Evolutionary conservation across 2,113 vertebrate species (phyloP), one percentile per base, ranked within the genome.

Genomic region (Heterochromis multidens): DNA sequence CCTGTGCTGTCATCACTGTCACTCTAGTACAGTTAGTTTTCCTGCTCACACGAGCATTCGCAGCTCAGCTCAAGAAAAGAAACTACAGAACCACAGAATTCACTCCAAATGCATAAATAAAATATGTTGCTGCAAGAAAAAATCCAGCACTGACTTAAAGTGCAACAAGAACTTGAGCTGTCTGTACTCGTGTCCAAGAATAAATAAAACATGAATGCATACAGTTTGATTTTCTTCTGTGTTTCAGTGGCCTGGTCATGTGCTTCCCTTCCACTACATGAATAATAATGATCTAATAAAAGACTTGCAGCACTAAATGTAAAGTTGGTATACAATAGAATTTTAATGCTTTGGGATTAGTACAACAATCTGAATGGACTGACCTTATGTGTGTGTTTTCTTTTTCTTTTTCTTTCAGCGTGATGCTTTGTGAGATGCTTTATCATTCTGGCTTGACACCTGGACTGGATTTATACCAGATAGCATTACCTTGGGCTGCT

Each of bases 51-150:
- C 12, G 65, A 49, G 23, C 6, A 8, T 49, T 11, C 40, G 17
- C 23, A 29, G 16, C 40, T 49, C 65, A 49, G 65, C 1, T 46
- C 23, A 72, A 72, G 65, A 27, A 49, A 60, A 56, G 27, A 54
- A 83, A 37, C 54, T 56, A 25, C 58, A 62, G 3, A 77, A 81
- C 87, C 60, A 40, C 77, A 58, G 7, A 62, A 62, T 37, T 84
- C 72, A 62, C 84, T 83, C 59, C 33, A 7, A 4, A 54, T 14
- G 62, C 83, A 87, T 92, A 33, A 90, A 92, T 90, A 87, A 92
- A 91, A 86, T 84, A 91, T 90, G 13, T 16, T 2, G 62, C 85
- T 83, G 60, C 57, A 11, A 89, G 85, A 88, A 80, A 85, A 89
- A 89, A 88, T 52, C 65, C 40, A 40, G 56, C 81, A 70, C 14